Evolutionary conservation across 1,140 invertebrate species (phyloP), one percentile per base, ranked within the genome.

Genomic region (Hypothenemus hampei): DNA sequence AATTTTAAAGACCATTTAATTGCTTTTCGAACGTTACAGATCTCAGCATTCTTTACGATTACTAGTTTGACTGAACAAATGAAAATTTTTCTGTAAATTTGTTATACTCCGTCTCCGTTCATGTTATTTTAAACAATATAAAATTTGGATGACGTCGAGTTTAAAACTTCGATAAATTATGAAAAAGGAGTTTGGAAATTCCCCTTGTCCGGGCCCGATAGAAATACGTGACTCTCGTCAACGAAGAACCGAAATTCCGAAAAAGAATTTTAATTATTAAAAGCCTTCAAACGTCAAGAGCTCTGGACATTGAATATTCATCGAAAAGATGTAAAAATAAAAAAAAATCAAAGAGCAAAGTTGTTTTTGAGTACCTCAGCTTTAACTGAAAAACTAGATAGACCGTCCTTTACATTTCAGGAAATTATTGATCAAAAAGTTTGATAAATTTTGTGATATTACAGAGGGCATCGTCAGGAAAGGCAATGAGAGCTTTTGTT

Each of bases 221-320:
- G 18, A 45, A 18, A 11, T 45, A 45, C 43, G 43, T 45, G 43
- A 26, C 43, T 45, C 18, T 8, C 18, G 20, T 8, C 10, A 16
- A 10, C 16, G 23, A 13, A 45, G 23, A 15, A 8, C 10, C 3
- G 24, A 45, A 29, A 29, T 45, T 29, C 43, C 43, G 43, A 45
- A 45, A 26, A 29, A 45, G 43, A 45, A 29, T 45, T 45, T 45
- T 45, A 45, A 45, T 45, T 45, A 45, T 45, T 45, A 45, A 45
- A 24, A 24, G 13, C 43, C 24, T 45, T 29, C 43, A 45, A 45
- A 45, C 43, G 43, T 45, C 43, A 45, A 45, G 43, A 16, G 43
- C 43, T 24, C n/a, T n/a, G n/a, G 13, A 29, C 26, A 45, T 45
- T 45, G 43, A 45, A 45, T 45, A 45, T 45, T 45, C 43, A 45